phyloP scores from a whole-genome alignment of 2,797 vertebrate genomes.

The Balearica regulorum region DNA sequence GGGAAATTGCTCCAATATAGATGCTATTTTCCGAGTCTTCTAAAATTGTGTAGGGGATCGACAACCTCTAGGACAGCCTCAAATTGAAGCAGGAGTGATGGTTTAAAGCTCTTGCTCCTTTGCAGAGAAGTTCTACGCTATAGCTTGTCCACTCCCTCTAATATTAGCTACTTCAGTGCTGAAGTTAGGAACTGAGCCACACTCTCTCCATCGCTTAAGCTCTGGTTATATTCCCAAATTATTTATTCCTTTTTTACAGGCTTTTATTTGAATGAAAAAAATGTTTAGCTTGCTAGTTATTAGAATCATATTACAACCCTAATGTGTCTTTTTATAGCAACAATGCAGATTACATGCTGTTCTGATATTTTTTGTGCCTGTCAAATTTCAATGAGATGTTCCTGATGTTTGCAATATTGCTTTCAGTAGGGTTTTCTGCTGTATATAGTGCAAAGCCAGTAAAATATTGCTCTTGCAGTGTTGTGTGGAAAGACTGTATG shows the following conservation, averaged over 20 bases:
- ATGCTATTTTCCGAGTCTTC: neutral
- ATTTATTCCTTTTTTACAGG: neutral
- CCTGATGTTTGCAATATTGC: neutral
- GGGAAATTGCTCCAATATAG: neutral
- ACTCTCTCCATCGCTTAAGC: neutral
- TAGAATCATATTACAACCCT: neutral
- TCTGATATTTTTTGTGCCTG: neutral
- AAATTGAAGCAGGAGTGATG: neutral
- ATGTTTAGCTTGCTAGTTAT: neutral
- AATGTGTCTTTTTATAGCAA: neutral
- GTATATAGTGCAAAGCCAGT: neutral
- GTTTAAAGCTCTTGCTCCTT: neutral
- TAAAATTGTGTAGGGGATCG: neutral
- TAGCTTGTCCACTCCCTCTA: neutral
- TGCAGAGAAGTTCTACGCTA: neutral
- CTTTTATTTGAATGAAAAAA: neutral
- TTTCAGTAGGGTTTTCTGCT: conserved; percentile 5
- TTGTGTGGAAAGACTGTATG: neutral
- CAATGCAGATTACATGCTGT: neutral
- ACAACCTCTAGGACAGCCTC: neutral
- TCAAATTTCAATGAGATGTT: neutral
- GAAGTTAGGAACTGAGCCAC: neutral
- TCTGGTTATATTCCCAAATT: neutral
- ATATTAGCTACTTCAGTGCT: neutral
- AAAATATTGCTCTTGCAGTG: neutral